Base-by-base conservation (phyloP, 2,113 vertebrate genomes). In the Electrona antarctica region DNA sequence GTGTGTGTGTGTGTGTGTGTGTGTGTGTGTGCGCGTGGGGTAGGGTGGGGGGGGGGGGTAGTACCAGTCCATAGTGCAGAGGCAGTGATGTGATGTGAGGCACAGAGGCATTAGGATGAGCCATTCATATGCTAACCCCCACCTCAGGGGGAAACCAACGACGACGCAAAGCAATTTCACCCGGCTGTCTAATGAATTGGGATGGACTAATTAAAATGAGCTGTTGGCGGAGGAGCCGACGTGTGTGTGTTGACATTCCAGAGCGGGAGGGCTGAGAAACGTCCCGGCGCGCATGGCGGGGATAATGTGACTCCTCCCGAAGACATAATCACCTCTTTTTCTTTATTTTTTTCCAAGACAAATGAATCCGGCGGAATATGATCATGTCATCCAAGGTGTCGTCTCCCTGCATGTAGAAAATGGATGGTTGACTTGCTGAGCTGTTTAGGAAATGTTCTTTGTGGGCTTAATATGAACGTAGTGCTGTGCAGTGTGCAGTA, bases 191-290 rank as follows among this genome's bases (percentile, higher is more conserved):
- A 74, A 79, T 82, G 64, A 65, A 79, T 77, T 82, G 33, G 67
- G 69, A 80, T 69, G 69, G 65, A 76, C 73, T 86, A 71, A 85
- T 85, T 86, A 82, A 78, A 79, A 76, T 49, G 7, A 56, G 76
- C 65, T 77, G 67, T 81, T 74, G 55, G 59, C 28, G 29, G 56
- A 33, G 59, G 3, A 0, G 46, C 21, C 21, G 63, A 63, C 52
- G 54, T 55, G 54, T 12, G 54, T 72, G 0, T 80, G 77, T 85
- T 82, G 68, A 75, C 76, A 80, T 78, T 74, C 64, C 41, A 21
- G 57, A 56, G 60, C 66, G 48, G 1, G 50, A 74, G 64, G 52
- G 66, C 60, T 33, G 80, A 56, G 21, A 21, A 70, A 82, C 71
- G 49, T 45, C 21, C 21, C 21, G 50, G 13, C 62, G 51, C 41